Evolutionary conservation across 2,888 invertebrate genomes (phyloP).

Genomic region (Ephialtes manifestator): DNA sequence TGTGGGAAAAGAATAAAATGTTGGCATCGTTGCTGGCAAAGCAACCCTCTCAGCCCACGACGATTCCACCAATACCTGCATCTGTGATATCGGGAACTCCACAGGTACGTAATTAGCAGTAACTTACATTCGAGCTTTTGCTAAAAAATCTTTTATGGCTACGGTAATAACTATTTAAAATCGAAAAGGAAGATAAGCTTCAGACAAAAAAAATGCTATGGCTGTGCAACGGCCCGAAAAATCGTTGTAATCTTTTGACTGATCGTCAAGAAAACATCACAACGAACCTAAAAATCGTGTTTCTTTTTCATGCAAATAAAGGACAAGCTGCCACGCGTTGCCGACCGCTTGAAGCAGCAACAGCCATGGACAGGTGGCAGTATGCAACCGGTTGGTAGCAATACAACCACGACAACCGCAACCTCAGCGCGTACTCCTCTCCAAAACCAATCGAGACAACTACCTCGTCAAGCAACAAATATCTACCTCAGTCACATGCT

Average conservation of each 20-base stretch:
- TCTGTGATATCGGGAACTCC: slow-evolving; percentile 90
- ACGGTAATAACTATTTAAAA: neutral
- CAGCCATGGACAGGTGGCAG: slow-evolving; percentile 80
- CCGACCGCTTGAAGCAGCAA: slow-evolving; percentile 76
- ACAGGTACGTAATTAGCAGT: slow-evolving; percentile 84
- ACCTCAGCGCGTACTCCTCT: slow-evolving; percentile 83
- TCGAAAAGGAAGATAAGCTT: neutral
- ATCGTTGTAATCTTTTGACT: neutral
- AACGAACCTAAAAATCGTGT: neutral
- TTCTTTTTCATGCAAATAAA: slow-evolving; percentile 57
- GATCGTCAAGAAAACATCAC: neutral
- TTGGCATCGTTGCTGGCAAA: slow-evolving; percentile 93
- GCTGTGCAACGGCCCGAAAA: neutral
- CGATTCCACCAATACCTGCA: slow-evolving; percentile 89
- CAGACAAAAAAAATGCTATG: neutral
- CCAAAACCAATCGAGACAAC: slow-evolving; percentile 84
- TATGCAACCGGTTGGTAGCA: slow-evolving; percentile 81
- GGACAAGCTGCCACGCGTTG: slow-evolving; percentile 88
- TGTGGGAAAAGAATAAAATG: slow-evolving; percentile 95
- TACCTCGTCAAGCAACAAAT: slow-evolving; percentile 85
- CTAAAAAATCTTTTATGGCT: neutral
- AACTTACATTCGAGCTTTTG: slow-evolving; percentile 6
- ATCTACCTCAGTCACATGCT: slow-evolving; percentile 85
- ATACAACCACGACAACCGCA: slow-evolving; percentile 81
- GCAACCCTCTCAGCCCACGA: slow-evolving; percentile 90